These are phyloP conservation scores for Enteromius fasciolatus DNA, from an alignment of 2,797 vertebrate genomes.

Conservation along the genomic window DNA sequence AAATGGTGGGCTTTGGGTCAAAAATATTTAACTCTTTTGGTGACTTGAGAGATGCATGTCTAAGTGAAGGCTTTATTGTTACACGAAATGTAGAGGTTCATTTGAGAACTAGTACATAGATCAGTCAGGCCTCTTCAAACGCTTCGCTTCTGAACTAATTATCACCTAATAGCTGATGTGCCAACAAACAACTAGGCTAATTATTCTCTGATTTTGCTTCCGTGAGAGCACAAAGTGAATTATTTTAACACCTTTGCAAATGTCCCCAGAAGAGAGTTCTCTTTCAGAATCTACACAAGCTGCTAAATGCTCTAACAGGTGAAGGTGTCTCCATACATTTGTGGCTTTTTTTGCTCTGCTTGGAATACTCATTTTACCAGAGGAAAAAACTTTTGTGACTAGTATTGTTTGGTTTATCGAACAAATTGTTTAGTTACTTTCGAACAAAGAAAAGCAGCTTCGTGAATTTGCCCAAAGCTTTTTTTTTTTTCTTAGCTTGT, in stretches of 20 bases:
- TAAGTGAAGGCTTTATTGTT: conserved; percentile 85
- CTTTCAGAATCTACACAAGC: conserved; percentile 60
- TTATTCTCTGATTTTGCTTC: conserved; percentile 80
- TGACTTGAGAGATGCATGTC: conserved; percentile 51
- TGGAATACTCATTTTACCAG: conserved; percentile 39
- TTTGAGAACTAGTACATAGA: conserved; percentile 85
- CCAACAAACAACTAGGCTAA: conserved; percentile 82
- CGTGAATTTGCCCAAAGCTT: conserved; percentile 36
- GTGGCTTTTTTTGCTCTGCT: conserved; percentile 27
- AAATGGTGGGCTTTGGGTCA: conserved; percentile 6
- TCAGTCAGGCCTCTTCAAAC: conserved; percentile 82
- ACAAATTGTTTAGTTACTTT: conserved; percentile 35
- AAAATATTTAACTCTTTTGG: conserved; percentile 25
- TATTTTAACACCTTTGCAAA: conserved; percentile 73
- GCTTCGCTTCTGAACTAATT: conserved; percentile 89
- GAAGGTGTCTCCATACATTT: conserved; percentile 44
- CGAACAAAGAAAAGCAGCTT: conserved; percentile 28
- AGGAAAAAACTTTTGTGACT: conserved; percentile 11
- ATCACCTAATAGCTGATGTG: conserved; percentile 90
- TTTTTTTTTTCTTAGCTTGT: conserved; percentile 50
- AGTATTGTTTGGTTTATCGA: conserved; percentile 41
- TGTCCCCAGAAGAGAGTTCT: conserved; percentile 61
- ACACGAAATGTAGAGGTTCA: conserved; percentile 80
- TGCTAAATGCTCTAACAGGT: conserved; percentile 57
- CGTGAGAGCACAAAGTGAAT: conserved; percentile 72